phyloP scores from a whole-genome alignment of 1,140 invertebrate genomes.

The Zaprionus gabonicus region DNA sequence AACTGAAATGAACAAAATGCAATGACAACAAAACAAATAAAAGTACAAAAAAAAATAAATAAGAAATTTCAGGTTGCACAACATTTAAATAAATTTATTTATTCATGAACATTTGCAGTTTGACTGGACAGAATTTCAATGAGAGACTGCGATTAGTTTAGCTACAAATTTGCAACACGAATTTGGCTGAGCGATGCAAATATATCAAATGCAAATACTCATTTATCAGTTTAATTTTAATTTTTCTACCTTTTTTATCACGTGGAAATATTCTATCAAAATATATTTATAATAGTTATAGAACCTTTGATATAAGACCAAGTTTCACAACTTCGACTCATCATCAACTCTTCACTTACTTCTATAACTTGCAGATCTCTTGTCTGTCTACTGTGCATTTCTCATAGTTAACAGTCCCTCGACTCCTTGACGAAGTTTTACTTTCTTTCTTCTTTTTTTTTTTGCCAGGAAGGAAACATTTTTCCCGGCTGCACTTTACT shows the following conservation, averaged over 20 bases:
- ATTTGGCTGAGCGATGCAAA: no score
- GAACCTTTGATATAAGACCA: no score
- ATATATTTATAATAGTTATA: no score
- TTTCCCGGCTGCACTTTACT: conserved; percentile 47
- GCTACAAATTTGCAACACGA: background rate
- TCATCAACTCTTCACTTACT: background rate
- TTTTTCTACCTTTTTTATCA: no score
- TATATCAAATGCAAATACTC: no score
- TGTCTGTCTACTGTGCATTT: background rate
- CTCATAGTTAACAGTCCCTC: background rate
- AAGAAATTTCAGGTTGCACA: background rate
- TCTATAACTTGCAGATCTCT: background rate
- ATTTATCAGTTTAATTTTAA: no score
- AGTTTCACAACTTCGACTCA: background rate
- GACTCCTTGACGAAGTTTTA: background rate
- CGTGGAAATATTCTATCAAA: no score
- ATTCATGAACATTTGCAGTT: conserved; percentile 16
- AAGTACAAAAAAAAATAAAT: conserved; percentile 1
- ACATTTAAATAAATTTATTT: conserved; percentile 27
- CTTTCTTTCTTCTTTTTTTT: conserved; percentile 19
- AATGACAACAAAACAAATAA: conserved; percentile 2
- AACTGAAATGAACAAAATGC: conserved; percentile 34
- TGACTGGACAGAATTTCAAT: conserved; percentile 18
- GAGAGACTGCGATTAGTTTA: conserved; percentile 5
- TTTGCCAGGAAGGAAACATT: conserved; percentile 61